Percentiles rank a stretch among this genome's conserved stretches.
These are phyloP conservation scores for Synanthedon formicaeformis DNA, from an alignment of 2,888 invertebrate species.

Conservation along the genomic window DNA sequence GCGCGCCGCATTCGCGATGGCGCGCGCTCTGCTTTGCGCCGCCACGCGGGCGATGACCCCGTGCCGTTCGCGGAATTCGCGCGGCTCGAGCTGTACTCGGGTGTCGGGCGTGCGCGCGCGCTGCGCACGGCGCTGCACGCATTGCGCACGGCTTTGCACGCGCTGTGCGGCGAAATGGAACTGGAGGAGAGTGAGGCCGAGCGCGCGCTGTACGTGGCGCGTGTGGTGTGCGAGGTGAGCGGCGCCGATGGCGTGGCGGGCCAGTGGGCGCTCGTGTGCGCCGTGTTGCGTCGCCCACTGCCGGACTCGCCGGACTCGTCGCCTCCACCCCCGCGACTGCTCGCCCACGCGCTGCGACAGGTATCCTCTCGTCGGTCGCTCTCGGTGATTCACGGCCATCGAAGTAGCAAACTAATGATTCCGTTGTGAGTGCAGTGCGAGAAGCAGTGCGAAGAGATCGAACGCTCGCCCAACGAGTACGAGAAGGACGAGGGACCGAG, in stretches of 20 bases:
- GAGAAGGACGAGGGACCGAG: constrained; percentile 6
- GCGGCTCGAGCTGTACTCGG: constrained; percentile 19
- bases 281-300: constrained; percentile 15
- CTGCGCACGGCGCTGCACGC: constrained; percentile 14
- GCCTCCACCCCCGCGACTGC: constrained; percentile 6
- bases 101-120: constrained; percentile 8
- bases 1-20: constrained; percentile 15
- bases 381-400: neutral
- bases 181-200: neutral
- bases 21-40: constrained; percentile 19
- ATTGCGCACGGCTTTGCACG: constrained; percentile 15
- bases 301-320: constrained; percentile 7
- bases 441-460: constrained; percentile 21
- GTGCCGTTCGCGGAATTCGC: constrained; percentile 37
- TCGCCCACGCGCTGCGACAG: constrained; percentile 8
- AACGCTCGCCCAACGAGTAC: constrained; percentile 9
- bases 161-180: constrained; percentile 16
- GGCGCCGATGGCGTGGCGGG: constrained; percentile 13
- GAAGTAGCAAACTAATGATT: neutral
- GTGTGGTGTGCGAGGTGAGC: constrained; percentile 14
- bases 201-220: neutral
- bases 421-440: constrained; percentile 17
- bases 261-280: constrained; percentile 13
- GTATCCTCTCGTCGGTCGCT: neutral
- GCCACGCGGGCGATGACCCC: constrained; percentile 13